Evolutionary conservation across 2,113 vertebrate species (phyloP), one percentile per base, ranked within the genome.

Genomic region (Micronycteris hirsuta): DNA sequence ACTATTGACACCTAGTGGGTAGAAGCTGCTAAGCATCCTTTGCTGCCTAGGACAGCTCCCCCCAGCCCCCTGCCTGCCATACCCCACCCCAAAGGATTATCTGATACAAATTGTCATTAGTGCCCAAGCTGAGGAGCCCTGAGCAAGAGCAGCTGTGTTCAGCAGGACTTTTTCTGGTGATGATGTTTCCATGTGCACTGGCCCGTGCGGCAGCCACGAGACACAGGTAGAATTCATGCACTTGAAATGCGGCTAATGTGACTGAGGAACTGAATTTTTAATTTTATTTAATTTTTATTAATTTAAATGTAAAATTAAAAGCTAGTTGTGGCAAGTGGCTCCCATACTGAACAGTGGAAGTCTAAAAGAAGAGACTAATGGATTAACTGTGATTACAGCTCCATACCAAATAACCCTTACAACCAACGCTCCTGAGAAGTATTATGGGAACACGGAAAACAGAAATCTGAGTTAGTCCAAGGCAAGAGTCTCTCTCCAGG

Each of bases 261-360:
- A 84, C 17, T 13, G 61, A 63, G 61, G 28, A 74, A 65, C n/a
- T 58, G 19, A 43, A 17, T 54, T 45, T 81, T 96, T 56, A 26
- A 71, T 52, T 54, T 83, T 45, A 47, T 47, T 76, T 83, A 68
- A 82, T 88, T 83, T 91, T 88, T 91, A 61, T 81, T 85, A 7
- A n/a, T 86, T 24, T 68, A 70, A 68, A 52, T n/a, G 70, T 91
- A 78, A 93, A 68, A 83, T 56, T 45, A 61, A 92, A 95, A 91
- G n/a, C 28, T 63, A 13, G 36, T 58, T 77, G 36, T 43, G 70
- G 31, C 19, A 80, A 33, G 13, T 78, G 24, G 43, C 19, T 92
- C 36, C n/a, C 26, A 3, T 61, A 14, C n/a, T 77, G 22, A 19
- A 74, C 26, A 76, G 13, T 7, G 5, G 4, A 43, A 45, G 16